These are phyloP conservation scores for Anableps anableps DNA, from an alignment of 2,797 vertebrate species.

Conservation along the genomic window DNA sequence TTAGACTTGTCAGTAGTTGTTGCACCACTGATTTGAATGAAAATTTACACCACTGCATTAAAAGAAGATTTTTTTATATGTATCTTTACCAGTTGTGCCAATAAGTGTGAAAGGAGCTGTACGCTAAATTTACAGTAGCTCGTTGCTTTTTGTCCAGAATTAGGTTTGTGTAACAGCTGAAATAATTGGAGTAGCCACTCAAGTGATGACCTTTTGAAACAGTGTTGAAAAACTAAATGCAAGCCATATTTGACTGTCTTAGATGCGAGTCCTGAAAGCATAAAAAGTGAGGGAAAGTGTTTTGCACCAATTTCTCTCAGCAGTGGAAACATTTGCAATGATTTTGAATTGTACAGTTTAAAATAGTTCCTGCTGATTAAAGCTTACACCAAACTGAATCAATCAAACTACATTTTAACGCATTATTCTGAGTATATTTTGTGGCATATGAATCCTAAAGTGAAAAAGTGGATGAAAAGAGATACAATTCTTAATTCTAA, in stretches of 20 bases:
- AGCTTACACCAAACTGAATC: neutral
- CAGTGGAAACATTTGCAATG: neutral
- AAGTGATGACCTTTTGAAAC: neutral
- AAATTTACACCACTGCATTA: neutral
- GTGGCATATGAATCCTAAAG: neutral
- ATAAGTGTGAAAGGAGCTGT: neutral
- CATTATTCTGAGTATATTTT: neutral
- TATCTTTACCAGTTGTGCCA: neutral
- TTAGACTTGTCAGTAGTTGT: neutral
- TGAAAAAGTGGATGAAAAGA: neutral
- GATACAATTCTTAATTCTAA: neutral
- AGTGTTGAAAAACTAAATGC: neutral
- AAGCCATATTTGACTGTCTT: neutral
- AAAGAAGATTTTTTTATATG: neutral
- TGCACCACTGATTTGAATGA: neutral
- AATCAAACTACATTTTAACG: conserved; percentile 7
- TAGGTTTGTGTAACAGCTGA: neutral
- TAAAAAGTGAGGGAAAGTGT: neutral
- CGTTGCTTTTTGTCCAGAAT: neutral
- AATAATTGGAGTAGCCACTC: neutral
- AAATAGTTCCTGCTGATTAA: conserved; percentile 2
- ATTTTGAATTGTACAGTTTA: conserved; percentile 3
- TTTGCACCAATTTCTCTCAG: neutral
- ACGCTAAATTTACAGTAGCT: neutral
- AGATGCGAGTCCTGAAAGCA: neutral